Conservation (phyloP, 2,113 vertebrate genomes). For the Meles meles region DNA sequence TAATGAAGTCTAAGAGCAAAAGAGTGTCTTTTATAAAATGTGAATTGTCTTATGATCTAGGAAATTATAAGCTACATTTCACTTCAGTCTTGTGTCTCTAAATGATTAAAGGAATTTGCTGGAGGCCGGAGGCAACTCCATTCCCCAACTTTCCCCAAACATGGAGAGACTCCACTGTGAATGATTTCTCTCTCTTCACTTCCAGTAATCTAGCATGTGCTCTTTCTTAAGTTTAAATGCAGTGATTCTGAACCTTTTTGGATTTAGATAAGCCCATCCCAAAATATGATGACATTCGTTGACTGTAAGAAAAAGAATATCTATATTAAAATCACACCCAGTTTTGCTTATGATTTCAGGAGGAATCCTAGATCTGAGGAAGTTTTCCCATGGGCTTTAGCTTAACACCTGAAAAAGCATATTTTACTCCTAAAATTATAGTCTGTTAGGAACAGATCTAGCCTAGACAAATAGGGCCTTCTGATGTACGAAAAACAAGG, state of each 20-base stretch:
- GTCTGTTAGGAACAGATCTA: not conserved
- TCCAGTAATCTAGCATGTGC: not conserved
- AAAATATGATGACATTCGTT: not conserved
- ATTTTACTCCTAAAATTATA: not conserved
- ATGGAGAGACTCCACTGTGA: not conserved
- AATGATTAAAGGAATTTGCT: not conserved
- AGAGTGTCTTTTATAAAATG: not conserved
- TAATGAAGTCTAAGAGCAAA: not conserved
- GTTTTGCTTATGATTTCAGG: not conserved
- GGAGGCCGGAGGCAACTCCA: rapidly evolving
- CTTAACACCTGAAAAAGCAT: not conserved
- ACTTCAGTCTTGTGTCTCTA: not conserved
- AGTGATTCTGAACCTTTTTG: not conserved
- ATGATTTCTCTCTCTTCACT: not conserved
- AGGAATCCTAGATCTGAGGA: not conserved
- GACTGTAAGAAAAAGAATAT: not conserved
- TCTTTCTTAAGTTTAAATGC: not conserved
- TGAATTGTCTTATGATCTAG: not conserved
- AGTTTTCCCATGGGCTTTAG: not conserved
- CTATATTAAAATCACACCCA: not conserved
- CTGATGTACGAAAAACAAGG: not conserved
- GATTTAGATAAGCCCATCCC: not conserved
- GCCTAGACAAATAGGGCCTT: not conserved
- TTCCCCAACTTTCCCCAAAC: not conserved
- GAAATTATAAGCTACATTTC: not conserved